Percentiles rank a stretch among this genome's conserved stretches.
phyloP scores from a whole-genome alignment of 2,797 vertebrate species.

The Crocidura indochinensis region DNA sequence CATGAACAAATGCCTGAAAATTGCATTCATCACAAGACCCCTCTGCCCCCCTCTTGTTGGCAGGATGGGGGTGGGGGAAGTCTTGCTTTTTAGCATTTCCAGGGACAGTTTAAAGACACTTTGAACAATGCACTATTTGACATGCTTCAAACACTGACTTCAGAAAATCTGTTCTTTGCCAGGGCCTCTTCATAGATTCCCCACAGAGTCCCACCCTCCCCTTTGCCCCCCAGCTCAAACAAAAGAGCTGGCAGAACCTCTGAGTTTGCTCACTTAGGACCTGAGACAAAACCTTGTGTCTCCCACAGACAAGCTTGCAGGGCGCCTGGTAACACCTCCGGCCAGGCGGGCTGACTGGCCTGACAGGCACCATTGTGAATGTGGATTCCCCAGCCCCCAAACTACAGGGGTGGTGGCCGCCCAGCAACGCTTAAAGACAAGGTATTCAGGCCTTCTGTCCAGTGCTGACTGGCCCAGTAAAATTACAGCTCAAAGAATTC shows the following conservation, averaged over 20 bases:
- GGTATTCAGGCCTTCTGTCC: slow-evolving; percentile 67
- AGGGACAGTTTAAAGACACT: background rate
- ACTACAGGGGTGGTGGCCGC: background rate
- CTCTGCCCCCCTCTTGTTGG: background rate
- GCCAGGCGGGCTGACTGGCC: slow-evolving; percentile 35
- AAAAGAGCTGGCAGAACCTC: slow-evolving; percentile 59
- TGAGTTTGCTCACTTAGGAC: slow-evolving; percentile 69
- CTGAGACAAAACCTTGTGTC: slow-evolving; percentile 75
- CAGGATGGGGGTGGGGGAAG: background rate
- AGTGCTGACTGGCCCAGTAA: background rate
- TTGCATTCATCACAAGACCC: background rate
- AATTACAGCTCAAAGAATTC: slow-evolving; percentile 46
- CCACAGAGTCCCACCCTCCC: background rate
- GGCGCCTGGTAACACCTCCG: slow-evolving; percentile 75
- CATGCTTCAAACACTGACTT: slow-evolving; percentile 55
- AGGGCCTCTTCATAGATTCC: background rate
- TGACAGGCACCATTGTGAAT: slow-evolving; percentile 57
- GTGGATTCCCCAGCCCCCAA: background rate
- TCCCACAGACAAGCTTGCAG: slow-evolving; percentile 62
- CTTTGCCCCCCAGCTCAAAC: slow-evolving; percentile 65
- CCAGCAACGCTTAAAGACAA: background rate
- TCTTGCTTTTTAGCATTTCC: slow-evolving; percentile 14
- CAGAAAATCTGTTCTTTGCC: slow-evolving; percentile 48
- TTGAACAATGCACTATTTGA: slow-evolving; percentile 17
- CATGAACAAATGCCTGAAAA: background rate